Conservation (phyloP, 2,113 vertebrate species). For the Channa maculata region DNA sequence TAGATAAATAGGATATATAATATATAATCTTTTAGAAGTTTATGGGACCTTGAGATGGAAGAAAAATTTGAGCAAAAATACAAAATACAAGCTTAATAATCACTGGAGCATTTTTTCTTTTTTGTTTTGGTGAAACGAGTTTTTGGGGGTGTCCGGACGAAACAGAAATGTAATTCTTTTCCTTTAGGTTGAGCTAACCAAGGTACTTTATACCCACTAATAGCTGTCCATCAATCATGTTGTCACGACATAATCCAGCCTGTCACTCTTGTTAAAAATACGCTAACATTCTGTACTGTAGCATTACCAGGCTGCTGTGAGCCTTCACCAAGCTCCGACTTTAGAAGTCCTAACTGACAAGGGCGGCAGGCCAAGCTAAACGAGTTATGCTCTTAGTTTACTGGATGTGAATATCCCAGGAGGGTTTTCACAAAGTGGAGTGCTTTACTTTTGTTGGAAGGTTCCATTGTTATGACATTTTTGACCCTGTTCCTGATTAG, state of each 20-base stretch:
- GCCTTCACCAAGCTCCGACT: conserved; percentile 41
- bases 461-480: conserved; percentile 74
- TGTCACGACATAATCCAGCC: conserved; percentile 45
- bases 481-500: conserved; percentile 75
- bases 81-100: conserved; percentile 38
- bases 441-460: conserved; percentile 74
- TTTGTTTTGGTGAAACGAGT: conserved; percentile 17
- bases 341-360: conserved; percentile 56
- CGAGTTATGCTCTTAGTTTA: conserved; percentile 66
- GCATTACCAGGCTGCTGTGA: conserved; percentile 58
- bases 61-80: conserved; percentile 14
- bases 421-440: conserved; percentile 63
- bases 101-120: background rate
- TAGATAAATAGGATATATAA: conserved; percentile 34
- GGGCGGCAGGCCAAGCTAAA: conserved; percentile 66
- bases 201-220: conserved; percentile 51
- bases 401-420: conserved; percentile 63
- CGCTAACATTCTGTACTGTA: conserved; percentile 57
- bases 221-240: conserved; percentile 59
- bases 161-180: conserved; percentile 27
- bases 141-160: background rate
- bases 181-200: conserved; percentile 21
- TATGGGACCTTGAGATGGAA: conserved; percentile 27
- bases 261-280: conserved; percentile 61
- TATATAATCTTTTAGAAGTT: conserved; percentile 59